These are phyloP conservation scores for Austrolebias charrua DNA, from an alignment of 2,797 vertebrate species.

Conservation along the genomic window DNA sequence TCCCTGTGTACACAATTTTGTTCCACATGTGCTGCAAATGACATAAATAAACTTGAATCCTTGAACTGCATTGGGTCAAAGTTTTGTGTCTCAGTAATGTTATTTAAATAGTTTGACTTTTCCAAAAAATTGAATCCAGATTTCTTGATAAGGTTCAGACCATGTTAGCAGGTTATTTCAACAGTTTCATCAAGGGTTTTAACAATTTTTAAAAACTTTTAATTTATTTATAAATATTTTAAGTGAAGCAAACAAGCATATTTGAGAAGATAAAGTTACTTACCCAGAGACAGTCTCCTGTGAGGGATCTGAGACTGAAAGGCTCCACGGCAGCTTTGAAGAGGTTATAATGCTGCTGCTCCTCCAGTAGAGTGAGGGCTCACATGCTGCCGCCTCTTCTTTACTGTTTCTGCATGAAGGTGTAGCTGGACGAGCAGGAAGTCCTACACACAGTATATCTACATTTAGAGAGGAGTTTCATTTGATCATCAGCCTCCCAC, in stretches of 20 bases:
- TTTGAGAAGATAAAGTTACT: conserved; percentile 14
- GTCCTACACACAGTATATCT: neutral
- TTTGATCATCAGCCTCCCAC: neutral
- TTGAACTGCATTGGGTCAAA: too few species aligned
- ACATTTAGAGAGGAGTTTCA: neutral
- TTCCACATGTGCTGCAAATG: too few species aligned
- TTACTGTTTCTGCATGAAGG: conserved; percentile 46
- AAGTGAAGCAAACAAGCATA: too few species aligned
- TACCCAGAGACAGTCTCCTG: conserved; percentile 18
- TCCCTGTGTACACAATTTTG: too few species aligned
- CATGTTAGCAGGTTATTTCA: neutral
- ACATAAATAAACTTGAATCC: too few species aligned
- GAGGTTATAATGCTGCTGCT: neutral
- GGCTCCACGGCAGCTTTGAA: neutral
- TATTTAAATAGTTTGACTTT: neutral
- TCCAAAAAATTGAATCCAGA: neutral
- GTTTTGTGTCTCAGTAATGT: too few species aligned
- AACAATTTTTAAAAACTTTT: too few species aligned
- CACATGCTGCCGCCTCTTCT: conserved; percentile 18
- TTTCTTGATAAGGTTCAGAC: neutral
- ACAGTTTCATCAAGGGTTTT: too few species aligned
- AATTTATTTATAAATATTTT: too few species aligned
- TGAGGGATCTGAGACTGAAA: neutral
- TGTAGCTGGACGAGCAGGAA: conserved; percentile 23
- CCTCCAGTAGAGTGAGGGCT: neutral